Base-by-base conservation (phyloP, 2,888 invertebrate species). In the Sussaba pulchella region DNA sequence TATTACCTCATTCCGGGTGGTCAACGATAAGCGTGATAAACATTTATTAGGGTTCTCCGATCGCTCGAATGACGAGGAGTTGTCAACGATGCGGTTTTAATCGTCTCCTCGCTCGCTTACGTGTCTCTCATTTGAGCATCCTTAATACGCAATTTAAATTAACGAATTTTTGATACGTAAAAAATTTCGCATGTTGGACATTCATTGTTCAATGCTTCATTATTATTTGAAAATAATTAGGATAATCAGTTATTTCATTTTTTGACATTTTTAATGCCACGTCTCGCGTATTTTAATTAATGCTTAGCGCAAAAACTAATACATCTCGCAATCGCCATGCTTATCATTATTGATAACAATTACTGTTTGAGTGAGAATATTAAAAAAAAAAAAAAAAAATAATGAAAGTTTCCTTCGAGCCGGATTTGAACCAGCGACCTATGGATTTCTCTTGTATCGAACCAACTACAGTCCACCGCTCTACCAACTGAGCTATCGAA, bases 401-500 rank as follows among this genome's bases (percentile, higher is more conserved):
- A 61, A 61, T 14, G 36, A 54, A 17, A 26, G 43, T 19, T 17
- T 71, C 59, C 47, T 59, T 71, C 90, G 90, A 89, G 90, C 90
- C 89, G 89, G 91, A 91, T 90, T 89, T 89, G 90, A 91, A 91
- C 90, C 90, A 90, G 90, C 91, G 69, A 69, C 54, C 69, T 69
- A 69, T 69, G 90, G 91, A 91, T 90, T 19, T 73, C 66, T 43
- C 26, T 52, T 9, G 50, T 31, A 45, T 26, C 64, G 3, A 24
- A 36, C 66, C 79, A 74, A 79, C 83, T 83, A 91, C 91, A 92
- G 91, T 92, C 91, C 92, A 91, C 91, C 91, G 92, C 91, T 91
- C 91, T 92, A 91, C 92, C 91, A 92, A 91, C 91, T 91, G 91
- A 91, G 91, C 91, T 92, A 91, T 92, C 91, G 73, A 82, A 81